Evolutionary conservation across 2,888 invertebrate species (phyloP), one percentile per base, ranked within the genome.

Genomic region (Clitarchus hookeri): DNA sequence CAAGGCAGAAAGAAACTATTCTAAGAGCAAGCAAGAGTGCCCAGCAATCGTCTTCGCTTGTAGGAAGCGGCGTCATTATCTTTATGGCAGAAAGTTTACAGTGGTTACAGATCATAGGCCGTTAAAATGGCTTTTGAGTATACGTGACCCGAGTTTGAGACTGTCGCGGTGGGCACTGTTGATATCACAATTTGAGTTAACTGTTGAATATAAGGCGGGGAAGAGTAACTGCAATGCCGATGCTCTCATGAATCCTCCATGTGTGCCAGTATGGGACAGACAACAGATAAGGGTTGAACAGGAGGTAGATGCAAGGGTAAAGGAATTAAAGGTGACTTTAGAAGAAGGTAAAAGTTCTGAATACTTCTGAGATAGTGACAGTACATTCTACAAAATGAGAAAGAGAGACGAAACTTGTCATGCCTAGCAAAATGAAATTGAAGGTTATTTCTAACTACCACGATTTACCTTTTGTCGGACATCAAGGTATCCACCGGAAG

Each of bases 71-170:
- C 8, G 48, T 48, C 48, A 85, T 12, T 89, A 89, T 77, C 53
- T 89, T 6, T 88, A 87, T 48, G 89, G 88, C 2, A 84, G 84
- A 16, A 82, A 84, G 26, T 89, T 89, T 65, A 84, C 26, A 26
- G 25, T 89, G 8, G 84, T 88, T 2, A 88, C 88, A 8, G 89
- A 88, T 83, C 88, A 88, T 48, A 48, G 79, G 44, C 87, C 88
- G 0, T 80, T 88, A 26, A 84, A 84, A 26, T 88, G 88, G 88
- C 83, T 88, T 1, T 25, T 87, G 44, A 48, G 27, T 27, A 27
- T 85, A 25, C 44, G 26, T 8, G 84, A 84, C 27, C 36, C 78
- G 16, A 87, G 85, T 48, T 87, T 85, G 16, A 65, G 87, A 36
- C 80, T 87, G 53, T 65, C 86, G 19, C n/a, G 86, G n/a, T 87